Evolutionary conservation across 2,888 invertebrate genomes (phyloP).

Genomic region (Lamellibrachia columna): DNA sequence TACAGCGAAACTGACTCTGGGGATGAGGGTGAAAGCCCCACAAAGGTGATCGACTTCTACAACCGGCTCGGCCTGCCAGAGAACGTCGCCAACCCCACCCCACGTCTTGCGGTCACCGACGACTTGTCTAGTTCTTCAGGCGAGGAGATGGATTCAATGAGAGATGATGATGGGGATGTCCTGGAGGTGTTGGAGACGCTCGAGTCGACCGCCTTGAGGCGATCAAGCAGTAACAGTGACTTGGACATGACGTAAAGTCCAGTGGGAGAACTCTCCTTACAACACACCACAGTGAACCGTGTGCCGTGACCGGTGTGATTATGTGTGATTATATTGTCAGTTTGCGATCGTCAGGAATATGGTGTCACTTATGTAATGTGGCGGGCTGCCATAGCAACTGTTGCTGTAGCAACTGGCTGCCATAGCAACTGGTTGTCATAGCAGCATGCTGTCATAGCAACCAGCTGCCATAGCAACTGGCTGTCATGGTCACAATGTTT

Average conservation of each 20-base stretch:
- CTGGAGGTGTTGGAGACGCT: constrained; percentile 18
- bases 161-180: not conserved
- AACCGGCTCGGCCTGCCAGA: not conserved
- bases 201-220: not conserved
- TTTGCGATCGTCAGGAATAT: not conserved
- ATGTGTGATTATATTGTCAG: not conserved
- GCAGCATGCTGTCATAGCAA: not conserved
- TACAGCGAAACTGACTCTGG: constrained; percentile 23
- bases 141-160: not conserved
- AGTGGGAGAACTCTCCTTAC: not conserved
- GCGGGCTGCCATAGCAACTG: not conserved
- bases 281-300: not conserved
- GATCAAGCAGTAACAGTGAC: not conserved
- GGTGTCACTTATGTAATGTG: not conserved
- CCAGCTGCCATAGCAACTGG: not conserved
- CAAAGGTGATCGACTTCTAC: not conserved
- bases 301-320: not conserved
- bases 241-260: not conserved
- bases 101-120: not conserved
- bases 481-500: not conserved
- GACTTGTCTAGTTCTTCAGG: not conserved
- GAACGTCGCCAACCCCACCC: not conserved
- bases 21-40: not conserved
- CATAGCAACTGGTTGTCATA: not conserved
- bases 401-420: not conserved